A percentile compares a stretch with the other conserved stretches of the same genome.
phyloP scores from a whole-genome alignment of 1,140 invertebrate genomes.

The Trichonephila inaurata region DNA sequence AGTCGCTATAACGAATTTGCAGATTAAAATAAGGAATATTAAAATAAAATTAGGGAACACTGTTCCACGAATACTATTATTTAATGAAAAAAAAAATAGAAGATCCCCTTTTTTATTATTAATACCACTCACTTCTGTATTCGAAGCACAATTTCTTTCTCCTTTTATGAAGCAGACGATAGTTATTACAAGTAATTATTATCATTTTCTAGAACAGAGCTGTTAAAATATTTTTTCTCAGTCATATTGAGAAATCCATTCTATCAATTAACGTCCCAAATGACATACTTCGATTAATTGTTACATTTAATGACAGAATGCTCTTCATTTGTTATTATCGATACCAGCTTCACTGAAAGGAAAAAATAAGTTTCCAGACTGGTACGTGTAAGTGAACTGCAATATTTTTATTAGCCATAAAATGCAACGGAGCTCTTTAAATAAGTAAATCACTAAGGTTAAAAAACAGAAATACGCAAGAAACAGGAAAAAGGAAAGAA shows the following conservation, averaged over 20 bases:
- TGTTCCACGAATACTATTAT: too few relatives aligned
- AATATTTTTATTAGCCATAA: background rate
- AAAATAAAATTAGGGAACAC: too few relatives aligned
- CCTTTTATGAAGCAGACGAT: background rate
- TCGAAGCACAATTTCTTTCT: background rate
- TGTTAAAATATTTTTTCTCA: background rate
- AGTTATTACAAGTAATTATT: background rate
- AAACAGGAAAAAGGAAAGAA: background rate
- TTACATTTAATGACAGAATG: background rate
- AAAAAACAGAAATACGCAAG: background rate
- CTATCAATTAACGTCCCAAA: background rate
- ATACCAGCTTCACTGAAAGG: background rate
- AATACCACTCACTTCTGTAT: too few relatives aligned
- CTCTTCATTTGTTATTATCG: background rate
- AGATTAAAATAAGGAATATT: too few relatives aligned
- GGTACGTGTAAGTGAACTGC: background rate
- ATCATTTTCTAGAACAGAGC: background rate
- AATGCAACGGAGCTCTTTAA: background rate
- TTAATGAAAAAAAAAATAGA: too few relatives aligned
- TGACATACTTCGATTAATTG: background rate
- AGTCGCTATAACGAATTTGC: too few relatives aligned
- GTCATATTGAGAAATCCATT: background rate
- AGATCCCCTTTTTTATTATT: too few relatives aligned
- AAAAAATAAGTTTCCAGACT: background rate
- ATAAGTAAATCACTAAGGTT: background rate